Percentiles rank a stretch among this genome's conserved stretches.
phyloP scores from a whole-genome alignment of 2,797 vertebrate genomes.

The Phyllotis vaccarum region DNA sequence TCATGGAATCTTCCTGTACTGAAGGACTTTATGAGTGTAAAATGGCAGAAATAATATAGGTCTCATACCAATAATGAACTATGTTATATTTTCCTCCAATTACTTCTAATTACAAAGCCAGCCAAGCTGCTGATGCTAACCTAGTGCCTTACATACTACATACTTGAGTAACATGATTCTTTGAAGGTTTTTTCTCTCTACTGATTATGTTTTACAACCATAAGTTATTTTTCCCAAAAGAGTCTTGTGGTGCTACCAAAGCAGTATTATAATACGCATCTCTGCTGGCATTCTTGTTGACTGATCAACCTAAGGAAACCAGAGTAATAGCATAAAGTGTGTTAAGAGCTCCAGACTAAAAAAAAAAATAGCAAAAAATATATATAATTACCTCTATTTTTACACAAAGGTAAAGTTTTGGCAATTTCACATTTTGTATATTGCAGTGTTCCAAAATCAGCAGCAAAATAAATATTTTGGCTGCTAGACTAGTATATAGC shows the following conservation, averaged over 20 bases:
- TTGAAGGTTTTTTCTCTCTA: not conserved
- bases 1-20: not conserved
- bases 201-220: not conserved
- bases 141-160: not conserved
- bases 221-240: not conserved
- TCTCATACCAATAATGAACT: not conserved
- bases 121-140: not conserved
- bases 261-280: accelerated
- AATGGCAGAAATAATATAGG: not conserved
- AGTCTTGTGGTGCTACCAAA: accelerated
- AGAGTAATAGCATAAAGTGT: not conserved
- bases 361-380: not conserved
- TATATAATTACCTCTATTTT: conserved; percentile 6
- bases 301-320: not conserved
- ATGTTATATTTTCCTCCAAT: not conserved
- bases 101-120: not conserved
- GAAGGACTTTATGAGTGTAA: not conserved
- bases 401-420: not conserved
- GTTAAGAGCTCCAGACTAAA: not conserved
- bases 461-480: not conserved
- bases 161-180: not conserved
- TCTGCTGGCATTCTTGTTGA: not conserved
- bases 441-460: not conserved
- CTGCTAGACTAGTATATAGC: not conserved
- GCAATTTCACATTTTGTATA: not conserved